Evolutionary conservation across 2,797 vertebrate genomes (phyloP), one percentile per base, ranked within the genome.

Genomic region (Sebastes steindachneri): DNA sequence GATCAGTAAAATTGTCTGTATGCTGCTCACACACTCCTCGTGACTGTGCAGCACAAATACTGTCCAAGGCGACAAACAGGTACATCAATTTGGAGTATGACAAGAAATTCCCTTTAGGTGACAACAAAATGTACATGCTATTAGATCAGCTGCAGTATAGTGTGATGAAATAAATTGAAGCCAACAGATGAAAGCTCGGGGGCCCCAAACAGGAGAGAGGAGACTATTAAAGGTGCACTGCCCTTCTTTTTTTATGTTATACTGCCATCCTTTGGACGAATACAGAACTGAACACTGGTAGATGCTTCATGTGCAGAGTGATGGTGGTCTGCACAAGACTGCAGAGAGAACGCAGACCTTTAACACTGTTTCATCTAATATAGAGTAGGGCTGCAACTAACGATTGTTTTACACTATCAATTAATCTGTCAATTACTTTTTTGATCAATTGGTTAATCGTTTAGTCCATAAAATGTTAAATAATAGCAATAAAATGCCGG

Each of bases 111-210:
- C 90, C 92, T 91, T 89, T 71, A 83, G 92, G 92, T 91, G 90
- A 94, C 88, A 92, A 86, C 90, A 83, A 84, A 91, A 91, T 88
- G 90, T 91, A 90, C 92, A 93, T 86, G 93, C 90, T 84, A 91
- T 94, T 92, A 93, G 92, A 94, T 92, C 86, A 90, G 89, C 90
- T 86, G 89, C 89, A 82, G 90, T 88, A 88, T 75, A 85, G 83
- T 89, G 91, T 80, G 92, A 92, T 92, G 92, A 91, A 92, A 93
- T 89, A 90, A 93, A 93, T 86, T 88, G 90, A 88, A 92, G 92
- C 86, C 90, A 92, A 76, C 88, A 91, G 91, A 93, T 91, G 89
- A 92, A 86, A 86, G 92, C 90, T 92, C 8, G 67, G 68, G 63
- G 92, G 84, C 79, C 86, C 73, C 72, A 48, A 73, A 82, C 74